phyloP scores from a whole-genome alignment of 2,113 vertebrate species.

The Pseudonaja textilis region DNA sequence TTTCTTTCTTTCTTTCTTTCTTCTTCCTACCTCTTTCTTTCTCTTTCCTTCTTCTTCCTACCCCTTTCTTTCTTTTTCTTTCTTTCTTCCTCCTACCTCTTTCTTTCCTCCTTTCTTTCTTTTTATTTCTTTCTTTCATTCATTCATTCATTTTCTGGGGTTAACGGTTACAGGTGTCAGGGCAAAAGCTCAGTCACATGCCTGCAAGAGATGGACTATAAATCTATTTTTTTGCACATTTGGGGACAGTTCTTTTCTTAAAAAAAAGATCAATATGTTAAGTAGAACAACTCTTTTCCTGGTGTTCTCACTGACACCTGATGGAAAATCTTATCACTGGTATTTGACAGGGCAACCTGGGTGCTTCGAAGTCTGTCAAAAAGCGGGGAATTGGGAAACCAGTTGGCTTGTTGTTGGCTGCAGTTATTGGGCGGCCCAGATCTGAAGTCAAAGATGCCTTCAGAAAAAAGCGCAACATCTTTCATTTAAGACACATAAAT shows the following conservation, averaged over 20 bases:
- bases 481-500: background rate
- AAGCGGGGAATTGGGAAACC: background rate
- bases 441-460: background rate
- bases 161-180: background rate
- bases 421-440: background rate
- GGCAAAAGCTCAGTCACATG: background rate
- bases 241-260: background rate
- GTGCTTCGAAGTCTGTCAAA: background rate
- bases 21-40: too few relatives aligned
- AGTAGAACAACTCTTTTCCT: background rate
- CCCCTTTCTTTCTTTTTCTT: too few relatives aligned
- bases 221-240: background rate
- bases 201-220: background rate
- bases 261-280: background rate
- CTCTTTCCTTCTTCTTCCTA: too few relatives aligned
- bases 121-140: too few relatives aligned
- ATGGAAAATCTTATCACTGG: background rate
- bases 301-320: background rate
- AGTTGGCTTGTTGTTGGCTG: background rate
- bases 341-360: background rate
- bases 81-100: too few relatives aligned
- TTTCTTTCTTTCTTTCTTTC: too few relatives aligned
- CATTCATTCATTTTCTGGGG: background rate
- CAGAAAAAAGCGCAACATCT: background rate
- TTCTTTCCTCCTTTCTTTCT: too few relatives aligned